phyloP scores from a whole-genome alignment of 2,888 invertebrate species.

The Tipula helvola region DNA sequence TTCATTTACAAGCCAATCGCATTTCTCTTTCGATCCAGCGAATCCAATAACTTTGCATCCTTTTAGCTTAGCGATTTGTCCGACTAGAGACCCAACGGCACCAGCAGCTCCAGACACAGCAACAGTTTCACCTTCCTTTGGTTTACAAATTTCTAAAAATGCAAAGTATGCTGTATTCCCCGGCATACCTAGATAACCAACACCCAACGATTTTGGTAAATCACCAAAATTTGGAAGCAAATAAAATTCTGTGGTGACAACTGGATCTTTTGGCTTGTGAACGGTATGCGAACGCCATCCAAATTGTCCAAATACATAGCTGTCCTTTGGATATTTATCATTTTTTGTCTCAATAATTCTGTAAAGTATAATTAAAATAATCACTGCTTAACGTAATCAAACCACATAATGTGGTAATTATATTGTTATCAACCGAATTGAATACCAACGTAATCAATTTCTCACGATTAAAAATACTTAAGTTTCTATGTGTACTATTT shows the following conservation, averaged over 20 bases:
- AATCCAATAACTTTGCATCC: no score
- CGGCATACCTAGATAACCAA: slow-evolving; percentile 59
- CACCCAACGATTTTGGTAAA: slow-evolving; percentile 46
- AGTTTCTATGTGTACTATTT: no score
- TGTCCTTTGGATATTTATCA: slow-evolving; percentile 49
- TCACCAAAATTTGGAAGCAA: slow-evolving; percentile 43
- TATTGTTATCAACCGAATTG: no score
- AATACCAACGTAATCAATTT: no score
- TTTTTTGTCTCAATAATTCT: slow-evolving; percentile 55
- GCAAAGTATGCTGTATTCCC: slow-evolving; percentile 65
- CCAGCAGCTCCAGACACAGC: slow-evolving; percentile 65
- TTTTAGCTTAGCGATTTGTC: no score
- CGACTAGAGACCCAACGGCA: slow-evolving; percentile 51
- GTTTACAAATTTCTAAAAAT: slow-evolving; percentile 38
- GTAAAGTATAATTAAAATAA: no score
- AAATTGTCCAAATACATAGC: slow-evolving; percentile 45
- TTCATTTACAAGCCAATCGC: slow-evolving; percentile 50
- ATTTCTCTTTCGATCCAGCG: slow-evolving; percentile 55
- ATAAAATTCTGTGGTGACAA: slow-evolving; percentile 23
- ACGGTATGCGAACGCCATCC: slow-evolving; percentile 52
- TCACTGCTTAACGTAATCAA: no score
- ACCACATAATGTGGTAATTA: no score
- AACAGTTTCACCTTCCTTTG: slow-evolving; percentile 48
- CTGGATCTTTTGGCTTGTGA: slow-evolving; percentile 15
- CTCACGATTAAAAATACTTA: no score